phyloP scores from a whole-genome alignment of 2,888 invertebrate genomes.

The Coremacera marginata region DNA sequence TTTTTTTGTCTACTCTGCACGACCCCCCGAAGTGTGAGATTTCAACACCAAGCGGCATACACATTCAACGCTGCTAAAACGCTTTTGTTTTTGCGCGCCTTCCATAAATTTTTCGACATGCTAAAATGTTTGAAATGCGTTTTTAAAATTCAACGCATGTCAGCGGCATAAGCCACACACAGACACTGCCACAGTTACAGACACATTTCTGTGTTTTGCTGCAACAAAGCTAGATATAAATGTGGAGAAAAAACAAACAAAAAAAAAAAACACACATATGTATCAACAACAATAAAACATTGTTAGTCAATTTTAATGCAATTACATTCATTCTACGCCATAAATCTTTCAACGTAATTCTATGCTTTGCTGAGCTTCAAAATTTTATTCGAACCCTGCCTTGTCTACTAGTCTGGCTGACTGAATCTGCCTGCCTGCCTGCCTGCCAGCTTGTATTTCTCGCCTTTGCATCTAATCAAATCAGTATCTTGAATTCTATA shows the following conservation, averaged over 20 bases:
- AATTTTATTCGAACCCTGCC: not conserved
- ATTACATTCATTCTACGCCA: constrained; percentile 51
- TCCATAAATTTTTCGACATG: constrained; percentile 11
- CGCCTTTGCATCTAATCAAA: not conserved
- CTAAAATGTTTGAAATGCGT: constrained; percentile 12
- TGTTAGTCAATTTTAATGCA: constrained; percentile 48
- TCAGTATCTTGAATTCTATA: not conserved
- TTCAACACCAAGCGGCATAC: constrained; percentile 20
- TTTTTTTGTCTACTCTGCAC: not conserved
- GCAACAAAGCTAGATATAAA: too few species aligned
- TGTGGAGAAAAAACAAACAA: too few species aligned
- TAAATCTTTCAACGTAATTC: constrained; percentile 40
- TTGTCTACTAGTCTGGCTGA: not conserved
- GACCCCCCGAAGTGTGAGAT: constrained; percentile 21
- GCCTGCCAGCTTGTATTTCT: not conserved
- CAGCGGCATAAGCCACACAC: constrained; percentile 8
- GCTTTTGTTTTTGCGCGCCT: constrained; percentile 5
- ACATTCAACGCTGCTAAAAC: not conserved
- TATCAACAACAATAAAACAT: not conserved
- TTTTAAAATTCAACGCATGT: constrained; percentile 24
- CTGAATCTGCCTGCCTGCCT: not conserved
- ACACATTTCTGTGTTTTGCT: not conserved
- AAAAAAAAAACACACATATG: too few species aligned
- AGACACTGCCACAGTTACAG: not conserved
- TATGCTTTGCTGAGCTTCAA: not conserved